Base-by-base conservation (phyloP, 2,888 invertebrate species). In the Ischnura elegans region DNA sequence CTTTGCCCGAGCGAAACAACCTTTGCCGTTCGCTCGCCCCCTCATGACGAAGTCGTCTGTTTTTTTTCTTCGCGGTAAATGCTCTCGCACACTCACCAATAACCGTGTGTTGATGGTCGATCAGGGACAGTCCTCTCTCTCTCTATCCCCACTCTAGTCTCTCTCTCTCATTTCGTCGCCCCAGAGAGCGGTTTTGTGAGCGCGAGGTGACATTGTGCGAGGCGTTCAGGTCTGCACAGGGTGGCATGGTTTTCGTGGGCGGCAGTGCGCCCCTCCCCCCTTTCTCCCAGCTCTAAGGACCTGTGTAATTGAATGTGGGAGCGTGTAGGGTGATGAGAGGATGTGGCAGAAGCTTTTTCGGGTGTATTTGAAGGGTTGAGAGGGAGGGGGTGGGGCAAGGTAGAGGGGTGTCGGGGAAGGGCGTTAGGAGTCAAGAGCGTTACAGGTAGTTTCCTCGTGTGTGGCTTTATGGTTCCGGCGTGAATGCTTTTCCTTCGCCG, bases 381-480 rank as follows among this genome's bases (percentile, higher is more conserved):
- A 61, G 76, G 76, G 36, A 36, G 36, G 76, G 8, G 61, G 61
- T 29, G 36, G 76, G 36, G 76, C 19, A 25, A n/a, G n/a, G n/a
- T n/a, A n/a, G n/a, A n/a, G 25, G n/a, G 25, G 87, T 2, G 51
- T n/a, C 13, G 45, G 43, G 25, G 43, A 43, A 25, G 86, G 13
- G 86, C n/a, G 36, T 46, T 19, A 51, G 87, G 87, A 19, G 47
- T 29, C 51, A 47, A n/a, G 61, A 90, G 90, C 8, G 90, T 90
- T 90, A 90, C 90, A 90, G 90, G 90, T 90, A 90, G 90, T 90
- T 51, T 90, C 47, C 90, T 45, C n/a, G 61, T 3, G 21, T 43
- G 90, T 43, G 90, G 61, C 90, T 90, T 90, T 90, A 90, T 90
- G 90, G 90, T 90, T 90, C 90, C 90, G n/a, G 90, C 90, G 90